phyloP scores from a whole-genome alignment of 2,113 vertebrate species.

The Lanius ludovicianus region DNA sequence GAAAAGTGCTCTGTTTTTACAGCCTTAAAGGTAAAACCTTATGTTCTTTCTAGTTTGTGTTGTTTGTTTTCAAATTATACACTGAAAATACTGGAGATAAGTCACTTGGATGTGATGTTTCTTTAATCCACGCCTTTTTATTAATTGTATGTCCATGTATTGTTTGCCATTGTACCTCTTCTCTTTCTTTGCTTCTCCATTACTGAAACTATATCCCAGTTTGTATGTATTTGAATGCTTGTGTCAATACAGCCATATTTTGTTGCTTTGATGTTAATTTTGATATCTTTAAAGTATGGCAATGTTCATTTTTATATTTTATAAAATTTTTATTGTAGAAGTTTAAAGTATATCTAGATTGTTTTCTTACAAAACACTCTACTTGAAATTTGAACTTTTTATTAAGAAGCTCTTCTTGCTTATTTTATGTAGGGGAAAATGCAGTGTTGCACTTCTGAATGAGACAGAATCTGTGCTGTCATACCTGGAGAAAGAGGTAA shows the following conservation, averaged over 20 bases:
- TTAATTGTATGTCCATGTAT: not conserved
- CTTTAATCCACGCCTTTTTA: not conserved
- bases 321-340: not conserved
- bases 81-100: not conserved
- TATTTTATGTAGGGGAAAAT: constrained; percentile 87
- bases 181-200: not conserved
- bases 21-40: not conserved
- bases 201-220: not conserved
- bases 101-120: not conserved
- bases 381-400: not conserved
- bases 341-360: not conserved
- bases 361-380: not conserved
- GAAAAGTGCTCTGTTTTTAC: not conserved
- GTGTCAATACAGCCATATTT: not conserved
- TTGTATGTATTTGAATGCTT: not conserved
- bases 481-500: constrained; percentile 97
- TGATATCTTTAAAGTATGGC: not conserved
- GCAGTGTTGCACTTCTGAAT: constrained; percentile 93
- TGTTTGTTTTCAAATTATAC: not conserved
- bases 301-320: not conserved
- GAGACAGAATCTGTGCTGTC: constrained; percentile 94
- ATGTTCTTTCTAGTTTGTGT: not conserved
- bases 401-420: not conserved
- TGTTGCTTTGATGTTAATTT: not conserved
- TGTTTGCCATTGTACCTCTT: not conserved